Conservation (phyloP, 2,797 vertebrate genomes). For the Fundulus diaphanus region DNA sequence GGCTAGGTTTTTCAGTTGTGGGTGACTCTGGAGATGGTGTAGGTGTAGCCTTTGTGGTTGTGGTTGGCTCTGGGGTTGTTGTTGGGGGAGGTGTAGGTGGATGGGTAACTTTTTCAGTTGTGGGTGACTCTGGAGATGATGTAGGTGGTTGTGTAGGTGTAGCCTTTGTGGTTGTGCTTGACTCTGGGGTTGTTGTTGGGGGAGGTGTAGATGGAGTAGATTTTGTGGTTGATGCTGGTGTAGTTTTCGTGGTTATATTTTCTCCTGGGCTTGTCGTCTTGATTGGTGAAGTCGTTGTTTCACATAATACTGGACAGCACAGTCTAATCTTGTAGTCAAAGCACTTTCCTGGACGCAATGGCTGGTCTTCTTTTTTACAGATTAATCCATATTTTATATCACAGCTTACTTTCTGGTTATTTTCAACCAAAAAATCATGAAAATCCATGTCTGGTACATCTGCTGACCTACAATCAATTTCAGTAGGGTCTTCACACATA, state of each 20-base stretch:
- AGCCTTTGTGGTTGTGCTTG: background rate
- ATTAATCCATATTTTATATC: slow-evolving; percentile 60
- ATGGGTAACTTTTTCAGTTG: background rate
- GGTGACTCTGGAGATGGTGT: background rate
- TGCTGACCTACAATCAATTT: slow-evolving; percentile 62
- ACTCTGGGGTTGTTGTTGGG: background rate
- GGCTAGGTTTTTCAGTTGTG: background rate
- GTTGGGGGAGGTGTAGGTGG: background rate
- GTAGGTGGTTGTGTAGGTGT: background rate
- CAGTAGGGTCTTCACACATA: slow-evolving; percentile 58
- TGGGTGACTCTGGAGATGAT: too few species aligned
- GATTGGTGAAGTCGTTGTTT: background rate
- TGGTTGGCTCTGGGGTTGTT: background rate
- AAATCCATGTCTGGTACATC: background rate
- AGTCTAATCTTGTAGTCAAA: slow-evolving; percentile 72
- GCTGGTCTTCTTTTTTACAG: slow-evolving; percentile 64
- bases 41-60: background rate
- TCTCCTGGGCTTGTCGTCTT: too few species aligned
- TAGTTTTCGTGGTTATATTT: too few species aligned
- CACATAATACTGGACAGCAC: slow-evolving; percentile 39
- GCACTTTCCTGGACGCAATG: slow-evolving; percentile 34
- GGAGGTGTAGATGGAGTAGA: background rate
- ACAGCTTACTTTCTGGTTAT: slow-evolving; percentile 59
- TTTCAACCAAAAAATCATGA: background rate
- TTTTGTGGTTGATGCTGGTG: too few species aligned